These are phyloP conservation scores for Dendrocincla tyrannina DNA, from an alignment of 2,797 vertebrate genomes.

Conservation along the genomic window DNA sequence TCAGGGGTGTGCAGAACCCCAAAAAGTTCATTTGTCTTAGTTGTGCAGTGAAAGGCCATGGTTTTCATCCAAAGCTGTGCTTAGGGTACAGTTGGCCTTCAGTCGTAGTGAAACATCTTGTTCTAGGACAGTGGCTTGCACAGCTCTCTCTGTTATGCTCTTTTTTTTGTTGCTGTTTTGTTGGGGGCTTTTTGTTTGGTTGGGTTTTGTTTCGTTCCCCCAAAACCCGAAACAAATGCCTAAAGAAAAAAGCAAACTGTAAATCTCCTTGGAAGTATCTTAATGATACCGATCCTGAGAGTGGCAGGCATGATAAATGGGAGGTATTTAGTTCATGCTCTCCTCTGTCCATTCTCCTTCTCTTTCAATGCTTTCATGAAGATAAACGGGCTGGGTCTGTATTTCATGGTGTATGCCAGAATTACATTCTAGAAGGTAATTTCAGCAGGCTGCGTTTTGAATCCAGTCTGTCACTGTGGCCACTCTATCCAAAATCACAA, in stretches of 20 bases:
- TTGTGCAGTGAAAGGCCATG: background rate
- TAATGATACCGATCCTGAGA: background rate
- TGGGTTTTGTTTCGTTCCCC: background rate
- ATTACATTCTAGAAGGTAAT: background rate
- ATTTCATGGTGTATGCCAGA: background rate
- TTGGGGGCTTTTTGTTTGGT: background rate
- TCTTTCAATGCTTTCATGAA: background rate
- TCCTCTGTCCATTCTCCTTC: background rate
- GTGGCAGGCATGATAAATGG: background rate
- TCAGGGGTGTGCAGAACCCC: rapidly evolving
- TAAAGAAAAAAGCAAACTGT: background rate
- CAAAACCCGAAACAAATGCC: background rate
- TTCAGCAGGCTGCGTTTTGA: background rate
- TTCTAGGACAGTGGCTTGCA: background rate
- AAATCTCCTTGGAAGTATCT: background rate
- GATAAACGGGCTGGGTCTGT: background rate
- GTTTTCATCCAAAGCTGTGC: background rate
- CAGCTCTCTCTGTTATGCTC: background rate
- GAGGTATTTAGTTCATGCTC: background rate
- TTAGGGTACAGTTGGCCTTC: background rate
- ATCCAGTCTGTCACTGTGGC: background rate
- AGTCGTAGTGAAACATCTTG: background rate
- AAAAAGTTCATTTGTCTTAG: background rate
- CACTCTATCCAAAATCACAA: background rate
- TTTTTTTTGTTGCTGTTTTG: background rate